Evolutionary conservation across 2,888 invertebrate genomes (phyloP).

Genomic region (Limnephilus lunatus): DNA sequence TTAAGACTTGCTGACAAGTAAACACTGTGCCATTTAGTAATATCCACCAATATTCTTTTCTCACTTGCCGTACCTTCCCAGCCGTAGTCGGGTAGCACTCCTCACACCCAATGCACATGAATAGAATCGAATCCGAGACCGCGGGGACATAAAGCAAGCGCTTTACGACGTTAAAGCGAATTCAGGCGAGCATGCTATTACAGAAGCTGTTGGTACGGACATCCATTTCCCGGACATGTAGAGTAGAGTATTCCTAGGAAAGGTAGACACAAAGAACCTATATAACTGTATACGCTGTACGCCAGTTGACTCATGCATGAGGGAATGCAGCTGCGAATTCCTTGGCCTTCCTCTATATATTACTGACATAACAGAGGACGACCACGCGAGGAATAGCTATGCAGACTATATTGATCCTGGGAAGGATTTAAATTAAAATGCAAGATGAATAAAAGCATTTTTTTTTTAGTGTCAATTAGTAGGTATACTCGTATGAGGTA

Average conservation of each 20-base stretch:
- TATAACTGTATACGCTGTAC: not conserved
- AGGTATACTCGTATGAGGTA: not conserved
- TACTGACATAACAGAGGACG: not conserved
- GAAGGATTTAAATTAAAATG: conserved; percentile 11
- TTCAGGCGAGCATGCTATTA: conserved; percentile 2
- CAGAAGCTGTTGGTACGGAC: conserved; percentile 2
- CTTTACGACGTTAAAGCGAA: not conserved
- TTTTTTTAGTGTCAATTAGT: not conserved
- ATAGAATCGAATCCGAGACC: not conserved
- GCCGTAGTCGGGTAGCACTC: not conserved
- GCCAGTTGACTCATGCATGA: not conserved
- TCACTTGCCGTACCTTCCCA: not conserved
- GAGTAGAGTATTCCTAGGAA: not conserved
- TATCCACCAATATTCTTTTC: not conserved
- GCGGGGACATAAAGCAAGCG: not conserved
- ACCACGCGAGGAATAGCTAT: not conserved
- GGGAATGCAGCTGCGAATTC: conserved; percentile 8
- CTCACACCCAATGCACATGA: not conserved
- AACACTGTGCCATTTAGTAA: not conserved
- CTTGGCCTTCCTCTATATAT: not conserved
- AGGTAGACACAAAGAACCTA: not conserved
- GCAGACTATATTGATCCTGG: conserved; percentile 1
- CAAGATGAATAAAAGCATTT: not conserved
- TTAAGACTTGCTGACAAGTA: not conserved
- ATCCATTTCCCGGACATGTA: not conserved